These are phyloP conservation scores for Abscondita cerata DNA, from an alignment of 2,888 invertebrate genomes.

Conservation along the genomic window DNA sequence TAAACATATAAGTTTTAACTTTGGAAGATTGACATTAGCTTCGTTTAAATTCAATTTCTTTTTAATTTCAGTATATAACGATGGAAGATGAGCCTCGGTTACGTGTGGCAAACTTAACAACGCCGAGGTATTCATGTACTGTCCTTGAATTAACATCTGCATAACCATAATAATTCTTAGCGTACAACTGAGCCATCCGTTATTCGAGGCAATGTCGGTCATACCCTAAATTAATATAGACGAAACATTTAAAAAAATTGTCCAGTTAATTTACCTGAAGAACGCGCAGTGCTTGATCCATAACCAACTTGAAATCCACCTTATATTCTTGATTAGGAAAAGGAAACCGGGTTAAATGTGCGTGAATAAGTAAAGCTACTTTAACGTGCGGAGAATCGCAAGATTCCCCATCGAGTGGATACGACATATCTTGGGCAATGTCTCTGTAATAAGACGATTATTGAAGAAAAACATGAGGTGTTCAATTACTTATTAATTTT, in stretches of 20 bases:
- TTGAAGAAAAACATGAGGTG: slow-evolving; percentile 2
- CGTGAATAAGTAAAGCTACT: slow-evolving; percentile 90
- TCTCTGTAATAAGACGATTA: slow-evolving; percentile 66
- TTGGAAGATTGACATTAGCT: neutral
- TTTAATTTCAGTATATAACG: slow-evolving; percentile 63
- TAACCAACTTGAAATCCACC: slow-evolving; percentile 95
- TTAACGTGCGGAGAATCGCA: slow-evolving; percentile 95
- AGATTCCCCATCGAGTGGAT: slow-evolving; percentile 70
- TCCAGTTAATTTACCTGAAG: slow-evolving; percentile 78
- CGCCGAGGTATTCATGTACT: slow-evolving; percentile 81
- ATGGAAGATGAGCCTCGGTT: slow-evolving; percentile 67
- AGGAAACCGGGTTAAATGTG: slow-evolving; percentile 84
- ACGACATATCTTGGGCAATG: slow-evolving; percentile 79
- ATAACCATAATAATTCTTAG: slow-evolving; percentile 78
- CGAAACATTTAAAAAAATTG: slow-evolving; percentile 12
- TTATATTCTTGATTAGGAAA: slow-evolving; percentile 93
- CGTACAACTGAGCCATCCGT: slow-evolving; percentile 87
- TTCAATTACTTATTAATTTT: slow-evolving; percentile 78
- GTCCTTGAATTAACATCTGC: slow-evolving; percentile 91
- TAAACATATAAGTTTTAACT: slow-evolving; percentile 72
- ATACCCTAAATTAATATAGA: slow-evolving; percentile 76
- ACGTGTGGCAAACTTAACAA: slow-evolving; percentile 81
- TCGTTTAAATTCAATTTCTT: slow-evolving; percentile 1
- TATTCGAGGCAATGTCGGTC: slow-evolving; percentile 91
- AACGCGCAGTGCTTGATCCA: slow-evolving; percentile 95